Base-by-base conservation (phyloP, 2,797 vertebrate genomes). In the Sebastes glaucus region DNA sequence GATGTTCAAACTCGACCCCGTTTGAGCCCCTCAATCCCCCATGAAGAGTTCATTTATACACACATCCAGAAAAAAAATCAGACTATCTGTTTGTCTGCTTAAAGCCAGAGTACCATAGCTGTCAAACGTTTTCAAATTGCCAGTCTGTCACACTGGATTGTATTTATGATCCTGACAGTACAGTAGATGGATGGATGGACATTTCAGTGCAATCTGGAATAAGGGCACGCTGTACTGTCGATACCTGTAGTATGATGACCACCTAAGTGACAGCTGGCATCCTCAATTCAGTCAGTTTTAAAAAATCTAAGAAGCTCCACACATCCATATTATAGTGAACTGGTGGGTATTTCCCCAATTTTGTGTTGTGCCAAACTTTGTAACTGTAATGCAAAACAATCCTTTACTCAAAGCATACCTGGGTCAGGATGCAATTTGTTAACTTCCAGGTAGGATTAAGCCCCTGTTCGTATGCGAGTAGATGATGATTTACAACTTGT, bases 111-210 rank as follows among this genome's bases (percentile, higher is more conserved):
- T 16, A 38, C n/a, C 9, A 23, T 2, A 5, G 35, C 49, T 69
- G 60, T 70, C 65, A 69, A 70, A 8, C 3, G 22, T 56, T 35
- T 53, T 79, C 66, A 79, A 35, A 35, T 49, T 42, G 11, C 30
- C 32, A 71, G 42, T 32, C 46, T 56, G 78, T 69, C 65, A 74
- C 46, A 70, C 38, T 49, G 30, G 25, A 60, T 42, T 20, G 62
- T 52, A 25, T 76, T 79, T 53, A 67, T 52, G 65, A 78, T 78
- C 20, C 55, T 66, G 71, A 67, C 53, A 66, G 64, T 1, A 20
- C 28, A 59, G 65, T 8, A 3, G 18, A 38, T 38, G 35, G 38
- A 23, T 62, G 65, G 70, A 68, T 42, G 52, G 62, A 59, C 57
- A 71, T 71, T 75, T 75, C 27, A 60, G 35, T 16, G 28, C 14